Conservation (phyloP, 2,888 invertebrate genomes). For the Eupeodes luniger region DNA sequence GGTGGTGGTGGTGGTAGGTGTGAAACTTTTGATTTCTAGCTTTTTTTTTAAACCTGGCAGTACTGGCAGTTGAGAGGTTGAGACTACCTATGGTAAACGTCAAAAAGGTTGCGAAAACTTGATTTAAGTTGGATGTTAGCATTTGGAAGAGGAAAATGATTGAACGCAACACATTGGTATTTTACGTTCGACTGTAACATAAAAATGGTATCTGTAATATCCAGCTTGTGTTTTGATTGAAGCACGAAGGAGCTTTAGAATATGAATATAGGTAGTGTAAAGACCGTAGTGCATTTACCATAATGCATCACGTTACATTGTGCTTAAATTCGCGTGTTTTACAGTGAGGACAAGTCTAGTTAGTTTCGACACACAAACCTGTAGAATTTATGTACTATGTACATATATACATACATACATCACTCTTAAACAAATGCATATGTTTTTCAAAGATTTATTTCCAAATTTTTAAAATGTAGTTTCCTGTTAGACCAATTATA, state of each 20-base stretch:
- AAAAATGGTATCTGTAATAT: background rate
- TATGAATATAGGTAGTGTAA: too few species aligned
- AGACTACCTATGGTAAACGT: background rate
- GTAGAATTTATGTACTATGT: background rate
- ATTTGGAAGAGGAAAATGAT: background rate
- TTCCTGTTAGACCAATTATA: background rate
- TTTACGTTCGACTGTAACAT: background rate
- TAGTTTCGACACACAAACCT: background rate
- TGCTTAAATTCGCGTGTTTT: background rate
- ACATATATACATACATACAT: too few species aligned
- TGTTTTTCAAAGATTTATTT: background rate
- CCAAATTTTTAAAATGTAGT: constrained; percentile 3
- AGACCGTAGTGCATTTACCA: too few species aligned
- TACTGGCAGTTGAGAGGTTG: background rate
- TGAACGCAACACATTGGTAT: constrained; percentile 18
- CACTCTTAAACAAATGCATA: too few species aligned
- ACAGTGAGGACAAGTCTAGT: background rate
- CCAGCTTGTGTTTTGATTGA: background rate
- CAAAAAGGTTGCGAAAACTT: constrained; percentile 44
- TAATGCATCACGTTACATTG: too few species aligned
- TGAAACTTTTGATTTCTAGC: background rate
- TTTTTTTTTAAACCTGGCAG: constrained; percentile 24
- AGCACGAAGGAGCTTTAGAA: background rate
- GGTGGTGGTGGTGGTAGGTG: background rate
- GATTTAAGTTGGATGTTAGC: constrained; percentile 21